A percentile compares a stretch with the other conserved stretches of the same genome.
phyloP scores from a whole-genome alignment of 2,888 invertebrate species.

The Leptinotarsa peninsularis region DNA sequence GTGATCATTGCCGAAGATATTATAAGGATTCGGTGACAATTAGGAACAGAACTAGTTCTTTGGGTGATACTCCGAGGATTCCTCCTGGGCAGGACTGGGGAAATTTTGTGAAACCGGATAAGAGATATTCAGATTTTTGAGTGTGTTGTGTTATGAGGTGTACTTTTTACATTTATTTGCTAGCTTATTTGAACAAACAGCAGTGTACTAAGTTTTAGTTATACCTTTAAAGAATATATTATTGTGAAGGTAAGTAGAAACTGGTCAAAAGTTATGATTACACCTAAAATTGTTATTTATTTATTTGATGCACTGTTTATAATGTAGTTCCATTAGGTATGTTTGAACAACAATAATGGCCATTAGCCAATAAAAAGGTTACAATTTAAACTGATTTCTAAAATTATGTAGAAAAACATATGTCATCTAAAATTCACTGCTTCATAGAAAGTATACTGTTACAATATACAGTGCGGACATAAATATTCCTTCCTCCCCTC shows the following conservation, averaged over 20 bases:
- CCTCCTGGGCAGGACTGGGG: slow-evolving; percentile 47
- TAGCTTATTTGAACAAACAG: slow-evolving; percentile 23
- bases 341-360: too few species aligned
- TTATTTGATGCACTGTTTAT: not conserved
- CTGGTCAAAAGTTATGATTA: too few species aligned
- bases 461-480: too few species aligned
- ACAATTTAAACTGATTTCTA: too few species aligned
- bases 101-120: slow-evolving; percentile 34
- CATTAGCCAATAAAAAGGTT: too few species aligned
- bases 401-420: too few species aligned
- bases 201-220: slow-evolving; percentile 5
- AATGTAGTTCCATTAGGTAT: not conserved
- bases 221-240: not conserved
- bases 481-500: too few species aligned
- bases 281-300: too few species aligned
- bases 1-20: slow-evolving; percentile 75
- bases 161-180: slow-evolving; percentile 30
- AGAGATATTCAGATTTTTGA: slow-evolving; percentile 36
- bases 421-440: too few species aligned
- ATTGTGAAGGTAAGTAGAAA: not conserved
- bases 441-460: too few species aligned
- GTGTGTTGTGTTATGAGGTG: slow-evolving; percentile 24
- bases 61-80: slow-evolving; percentile 68
- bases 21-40: slow-evolving; percentile 64
- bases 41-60: slow-evolving; percentile 69